phyloP scores from a whole-genome alignment of 2,113 vertebrate species.

The Ammodramus savannarum region DNA sequence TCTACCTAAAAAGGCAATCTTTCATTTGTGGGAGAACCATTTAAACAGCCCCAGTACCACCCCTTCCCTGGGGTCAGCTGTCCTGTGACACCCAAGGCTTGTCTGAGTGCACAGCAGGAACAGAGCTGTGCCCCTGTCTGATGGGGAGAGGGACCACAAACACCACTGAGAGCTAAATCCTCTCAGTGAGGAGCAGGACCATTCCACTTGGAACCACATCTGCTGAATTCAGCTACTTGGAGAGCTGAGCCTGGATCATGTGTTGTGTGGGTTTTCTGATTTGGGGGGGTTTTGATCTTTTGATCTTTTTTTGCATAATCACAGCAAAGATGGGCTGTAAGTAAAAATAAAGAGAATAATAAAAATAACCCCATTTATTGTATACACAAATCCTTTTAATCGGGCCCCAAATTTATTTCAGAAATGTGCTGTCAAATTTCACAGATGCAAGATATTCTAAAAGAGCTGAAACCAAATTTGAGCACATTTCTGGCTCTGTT shows the following conservation, averaged over 20 bases:
- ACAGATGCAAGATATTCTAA: not conserved
- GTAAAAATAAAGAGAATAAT: not conserved
- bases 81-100: not conserved
- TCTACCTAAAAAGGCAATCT: not conserved
- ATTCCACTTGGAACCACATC: not conserved
- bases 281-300: fast-evolving
- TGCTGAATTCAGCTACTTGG: not conserved
- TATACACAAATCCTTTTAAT: not conserved
- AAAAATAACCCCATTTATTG: not conserved
- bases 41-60: fast-evolving
- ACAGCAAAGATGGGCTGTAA: not conserved
- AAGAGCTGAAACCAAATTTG: not conserved
- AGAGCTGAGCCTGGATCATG: not conserved
- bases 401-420: not conserved
- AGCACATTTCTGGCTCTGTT: not conserved
- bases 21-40: not conserved
- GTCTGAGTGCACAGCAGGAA: fast-evolving
- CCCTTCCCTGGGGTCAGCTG: not conserved
- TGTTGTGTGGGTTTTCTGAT: not conserved
- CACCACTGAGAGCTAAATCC: not conserved
- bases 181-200: not conserved
- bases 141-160: not conserved
- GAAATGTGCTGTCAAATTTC: not conserved
- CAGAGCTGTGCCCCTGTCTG: no score
- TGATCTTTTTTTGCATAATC: not conserved